These are phyloP conservation scores for Esox lucius DNA, from an alignment of 2,797 vertebrate species.

Conservation along the genomic window DNA sequence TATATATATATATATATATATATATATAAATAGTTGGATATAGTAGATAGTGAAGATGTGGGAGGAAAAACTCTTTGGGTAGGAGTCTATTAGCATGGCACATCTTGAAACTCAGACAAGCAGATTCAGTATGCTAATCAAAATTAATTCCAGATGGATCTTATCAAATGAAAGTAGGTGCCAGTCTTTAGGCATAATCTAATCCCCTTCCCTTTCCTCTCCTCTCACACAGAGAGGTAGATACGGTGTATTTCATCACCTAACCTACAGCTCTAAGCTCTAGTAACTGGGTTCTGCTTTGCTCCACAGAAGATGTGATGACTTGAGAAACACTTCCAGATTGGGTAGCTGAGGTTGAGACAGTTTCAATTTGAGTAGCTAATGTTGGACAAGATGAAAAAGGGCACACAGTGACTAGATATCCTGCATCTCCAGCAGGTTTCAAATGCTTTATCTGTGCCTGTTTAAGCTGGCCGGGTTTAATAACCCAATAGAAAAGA, in stretches of 20 bases:
- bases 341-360: slow-evolving; percentile 15
- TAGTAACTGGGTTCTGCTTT: slow-evolving; percentile 7
- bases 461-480: not conserved
- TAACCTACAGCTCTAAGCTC: slow-evolving; percentile 2
- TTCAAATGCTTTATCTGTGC: not conserved
- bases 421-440: not conserved
- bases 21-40: no score
- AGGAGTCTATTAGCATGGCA: no score
- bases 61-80: no score
- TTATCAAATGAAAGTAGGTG: slow-evolving; percentile 32
- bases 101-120: not conserved
- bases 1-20: no score
- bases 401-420: not conserved
- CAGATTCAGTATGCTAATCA: slow-evolving; percentile 8
- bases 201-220: not conserved
- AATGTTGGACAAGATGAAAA: not conserved
- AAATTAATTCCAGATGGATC: slow-evolving; percentile 10
- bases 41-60: no score
- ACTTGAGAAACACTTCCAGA: slow-evolving; percentile 27
- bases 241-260: slow-evolving; percentile 16
- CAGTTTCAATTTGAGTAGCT: not conserved
- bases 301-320: slow-evolving; percentile 19
- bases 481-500: not conserved
- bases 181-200: slow-evolving; percentile 14
- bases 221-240: slow-evolving; percentile 9